These are phyloP conservation scores for Sebastes schlegelii DNA, from an alignment of 2,113 vertebrate genomes.

Conservation along the genomic window DNA sequence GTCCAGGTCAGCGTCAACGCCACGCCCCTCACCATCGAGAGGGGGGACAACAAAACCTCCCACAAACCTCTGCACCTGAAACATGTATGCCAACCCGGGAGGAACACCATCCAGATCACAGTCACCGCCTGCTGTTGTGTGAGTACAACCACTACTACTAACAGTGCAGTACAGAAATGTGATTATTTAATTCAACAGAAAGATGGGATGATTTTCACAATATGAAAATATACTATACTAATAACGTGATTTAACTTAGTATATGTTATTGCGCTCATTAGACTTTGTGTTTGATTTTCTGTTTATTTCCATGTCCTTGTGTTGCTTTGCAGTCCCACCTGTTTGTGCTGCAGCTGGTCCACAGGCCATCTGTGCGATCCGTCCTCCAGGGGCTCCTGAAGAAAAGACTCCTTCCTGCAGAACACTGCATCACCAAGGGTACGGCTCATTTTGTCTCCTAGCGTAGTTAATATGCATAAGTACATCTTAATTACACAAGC, in stretches of 20 bases:
- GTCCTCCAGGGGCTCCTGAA: conserved; percentile 98
- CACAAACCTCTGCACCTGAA: conserved; percentile 99
- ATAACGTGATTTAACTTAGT: background rate
- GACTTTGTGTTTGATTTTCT: background rate
- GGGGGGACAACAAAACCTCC: conserved; percentile 99
- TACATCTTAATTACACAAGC: conserved; percentile 49
- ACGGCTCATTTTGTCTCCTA: conserved; percentile 69
- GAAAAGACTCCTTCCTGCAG: conserved; percentile 97
- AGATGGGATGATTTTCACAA: conserved; percentile 2
- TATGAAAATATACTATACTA: background rate
- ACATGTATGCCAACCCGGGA: conserved; percentile 97
- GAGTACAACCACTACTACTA: conserved; percentile 79
- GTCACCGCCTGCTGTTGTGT: conserved; percentile 99
- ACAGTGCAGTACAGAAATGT: background rate
- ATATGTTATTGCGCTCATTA: background rate
- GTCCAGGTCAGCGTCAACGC: conserved; percentile 99
- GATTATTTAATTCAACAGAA: conserved; percentile 7
- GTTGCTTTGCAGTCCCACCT: conserved; percentile 92
- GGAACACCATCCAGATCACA: conserved; percentile 99
- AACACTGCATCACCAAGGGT: conserved; percentile 99
- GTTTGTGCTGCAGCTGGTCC: conserved; percentile 99
- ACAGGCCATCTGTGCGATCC: conserved; percentile 96
- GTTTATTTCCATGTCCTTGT: conserved; percentile 37
- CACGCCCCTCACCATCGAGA: conserved; percentile 97
- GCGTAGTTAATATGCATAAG: conserved; percentile 38